These are phyloP conservation scores for Cranoglanis bouderius DNA, from an alignment of 2,113 vertebrate genomes.

Conservation along the genomic window DNA sequence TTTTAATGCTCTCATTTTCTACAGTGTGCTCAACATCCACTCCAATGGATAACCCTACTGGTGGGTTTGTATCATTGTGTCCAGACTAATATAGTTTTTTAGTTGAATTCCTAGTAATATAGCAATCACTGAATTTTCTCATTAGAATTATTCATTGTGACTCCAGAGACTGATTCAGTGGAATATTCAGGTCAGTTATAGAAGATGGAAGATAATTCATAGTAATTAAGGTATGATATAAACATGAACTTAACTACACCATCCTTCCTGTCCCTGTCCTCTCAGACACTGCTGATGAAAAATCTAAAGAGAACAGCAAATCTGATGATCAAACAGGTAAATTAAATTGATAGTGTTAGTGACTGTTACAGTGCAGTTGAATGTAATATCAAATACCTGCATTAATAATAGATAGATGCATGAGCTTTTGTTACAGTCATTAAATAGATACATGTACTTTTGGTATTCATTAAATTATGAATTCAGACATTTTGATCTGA, in stretches of 20 bases:
- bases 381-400: neutral
- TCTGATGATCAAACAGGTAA: constrained; percentile 51
- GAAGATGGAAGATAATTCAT: neutral
- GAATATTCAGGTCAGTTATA: constrained; percentile 34
- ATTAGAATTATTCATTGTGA: constrained; percentile 23
- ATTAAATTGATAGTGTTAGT: neutral
- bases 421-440: neutral
- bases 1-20: constrained; percentile 12
- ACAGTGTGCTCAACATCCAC: constrained; percentile 50
- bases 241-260: neutral
- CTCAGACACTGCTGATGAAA: constrained; percentile 47
- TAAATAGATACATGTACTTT: neutral
- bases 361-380: neutral
- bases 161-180: constrained; percentile 5
- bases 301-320: constrained; percentile 57
- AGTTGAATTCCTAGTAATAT: neutral
- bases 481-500: neutral
- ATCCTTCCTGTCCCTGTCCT: neutral
- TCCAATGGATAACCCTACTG: constrained; percentile 50
- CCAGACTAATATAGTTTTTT: neutral
- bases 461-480: neutral
- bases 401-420: neutral
- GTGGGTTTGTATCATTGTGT: constrained; percentile 41
- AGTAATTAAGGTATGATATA: neutral
- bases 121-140: neutral